These are phyloP conservation scores for Pyrrhosoma nymphula DNA, from an alignment of 2,888 invertebrate species.

Conservation along the genomic window DNA sequence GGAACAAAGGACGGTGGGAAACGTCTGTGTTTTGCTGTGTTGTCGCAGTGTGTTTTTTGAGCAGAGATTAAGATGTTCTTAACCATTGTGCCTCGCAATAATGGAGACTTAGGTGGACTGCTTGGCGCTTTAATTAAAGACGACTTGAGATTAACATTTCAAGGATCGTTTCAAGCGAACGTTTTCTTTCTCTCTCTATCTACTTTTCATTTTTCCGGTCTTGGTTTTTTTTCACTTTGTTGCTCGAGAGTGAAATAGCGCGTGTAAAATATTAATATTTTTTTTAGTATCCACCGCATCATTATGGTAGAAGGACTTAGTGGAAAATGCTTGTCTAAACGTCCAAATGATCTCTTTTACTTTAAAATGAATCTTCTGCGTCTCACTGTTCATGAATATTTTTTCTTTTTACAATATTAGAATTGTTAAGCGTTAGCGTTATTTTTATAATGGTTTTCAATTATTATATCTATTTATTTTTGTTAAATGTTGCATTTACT, in stretches of 20 bases:
- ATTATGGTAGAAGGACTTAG: neutral
- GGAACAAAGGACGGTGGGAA: neutral
- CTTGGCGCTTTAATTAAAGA: neutral
- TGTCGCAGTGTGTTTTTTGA: conserved; percentile 5
- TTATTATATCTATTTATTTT: too few relatives aligned
- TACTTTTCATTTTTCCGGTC: neutral
- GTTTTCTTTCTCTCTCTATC: neutral
- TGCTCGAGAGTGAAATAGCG: neutral
- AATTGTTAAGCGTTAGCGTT: too few relatives aligned
- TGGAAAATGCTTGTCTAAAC: neutral
- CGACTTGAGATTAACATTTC: conserved; percentile 7
- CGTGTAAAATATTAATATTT: neutral
- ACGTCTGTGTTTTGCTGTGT: neutral
- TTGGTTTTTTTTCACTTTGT: neutral
- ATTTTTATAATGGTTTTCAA: too few relatives aligned
- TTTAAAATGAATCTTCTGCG: too few relatives aligned
- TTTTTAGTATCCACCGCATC: neutral
- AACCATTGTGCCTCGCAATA: conserved; percentile 16
- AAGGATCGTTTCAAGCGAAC: neutral
- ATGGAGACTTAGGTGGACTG: conserved; percentile 12
- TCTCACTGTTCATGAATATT: too few relatives aligned
- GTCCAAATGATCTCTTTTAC: too few relatives aligned
- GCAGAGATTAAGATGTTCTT: conserved; percentile 26
- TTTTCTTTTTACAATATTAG: too few relatives aligned
- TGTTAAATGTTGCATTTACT: too few relatives aligned